Conservation (phyloP, 2,113 vertebrate species). For the Motacilla alba region DNA sequence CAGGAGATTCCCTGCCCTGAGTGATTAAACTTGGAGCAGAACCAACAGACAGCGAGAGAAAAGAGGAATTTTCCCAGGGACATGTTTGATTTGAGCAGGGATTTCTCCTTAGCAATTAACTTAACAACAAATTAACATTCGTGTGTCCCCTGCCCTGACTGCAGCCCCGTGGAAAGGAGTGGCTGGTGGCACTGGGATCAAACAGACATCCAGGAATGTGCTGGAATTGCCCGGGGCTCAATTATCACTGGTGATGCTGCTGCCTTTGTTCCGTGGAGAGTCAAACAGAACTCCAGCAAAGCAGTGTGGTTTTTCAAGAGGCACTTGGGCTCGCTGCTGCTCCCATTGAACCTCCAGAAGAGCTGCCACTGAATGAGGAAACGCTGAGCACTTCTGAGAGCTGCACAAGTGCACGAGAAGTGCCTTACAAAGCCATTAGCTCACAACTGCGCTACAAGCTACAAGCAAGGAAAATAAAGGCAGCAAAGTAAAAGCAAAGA, state of each 20-base stretch:
- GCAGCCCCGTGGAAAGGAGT: neutral
- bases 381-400: neutral
- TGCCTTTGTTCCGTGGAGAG: neutral
- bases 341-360: neutral
- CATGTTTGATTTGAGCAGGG: neutral
- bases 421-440: neutral
- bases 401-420: slow-evolving; percentile 5
- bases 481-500: slow-evolving; percentile 14
- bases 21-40: neutral
- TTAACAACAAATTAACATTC: neutral
- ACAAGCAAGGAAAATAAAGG: slow-evolving; percentile 17
- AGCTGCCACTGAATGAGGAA: neutral
- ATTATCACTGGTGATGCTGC: neutral
- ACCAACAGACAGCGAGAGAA: neutral
- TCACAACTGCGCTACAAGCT: neutral
- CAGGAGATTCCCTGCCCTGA: neutral
- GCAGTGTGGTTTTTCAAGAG: neutral
- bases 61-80: neutral
- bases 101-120: neutral
- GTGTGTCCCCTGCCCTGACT: neutral
- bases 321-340: neutral
- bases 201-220: neutral
- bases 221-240: neutral
- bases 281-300: neutral
- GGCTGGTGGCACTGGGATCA: neutral